Evolutionary conservation across 2,888 invertebrate species (phyloP).

Genomic region (Caenorhabditis drosophilae): DNA sequence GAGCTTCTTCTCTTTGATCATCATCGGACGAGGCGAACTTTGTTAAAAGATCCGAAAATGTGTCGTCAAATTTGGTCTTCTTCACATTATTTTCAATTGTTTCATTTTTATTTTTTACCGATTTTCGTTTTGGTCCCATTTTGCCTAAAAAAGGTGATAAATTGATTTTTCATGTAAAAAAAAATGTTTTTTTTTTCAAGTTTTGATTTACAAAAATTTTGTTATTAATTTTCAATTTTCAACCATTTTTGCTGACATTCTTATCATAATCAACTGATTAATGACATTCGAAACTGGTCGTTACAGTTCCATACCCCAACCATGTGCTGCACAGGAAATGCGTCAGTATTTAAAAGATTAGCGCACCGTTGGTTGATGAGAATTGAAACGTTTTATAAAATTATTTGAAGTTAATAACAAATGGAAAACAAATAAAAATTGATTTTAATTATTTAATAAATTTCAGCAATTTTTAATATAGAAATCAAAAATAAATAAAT

Average conservation of each 20-base stretch:
- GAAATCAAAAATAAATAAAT: neutral
- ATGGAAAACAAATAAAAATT: too few species aligned
- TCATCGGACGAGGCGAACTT: too few species aligned
- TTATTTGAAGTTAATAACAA: too few species aligned
- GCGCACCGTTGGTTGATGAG: neutral
- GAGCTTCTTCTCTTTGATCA: constrained; percentile 10
- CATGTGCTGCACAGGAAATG: neutral
- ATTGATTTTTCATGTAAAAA: neutral
- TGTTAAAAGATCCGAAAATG: too few species aligned
- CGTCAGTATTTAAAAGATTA: neutral
- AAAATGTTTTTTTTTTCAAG: neutral
- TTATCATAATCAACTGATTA: too few species aligned
- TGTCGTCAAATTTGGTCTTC: constrained; percentile 11
- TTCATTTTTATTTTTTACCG: constrained; percentile 10
- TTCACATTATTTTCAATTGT: constrained; percentile 12
- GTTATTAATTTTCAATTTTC: neutral
- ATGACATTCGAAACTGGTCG: too few species aligned
- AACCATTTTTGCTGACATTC: neutral
- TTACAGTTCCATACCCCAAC: too few species aligned
- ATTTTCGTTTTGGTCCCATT: constrained; percentile 1
- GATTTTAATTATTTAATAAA: neutral
- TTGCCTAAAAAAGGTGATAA: too few species aligned
- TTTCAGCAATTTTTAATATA: neutral
- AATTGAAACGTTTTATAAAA: neutral
- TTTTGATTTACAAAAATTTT: neutral